Conservation (phyloP, 2,797 vertebrate species). For the Gephyroberyx darwinii region DNA sequence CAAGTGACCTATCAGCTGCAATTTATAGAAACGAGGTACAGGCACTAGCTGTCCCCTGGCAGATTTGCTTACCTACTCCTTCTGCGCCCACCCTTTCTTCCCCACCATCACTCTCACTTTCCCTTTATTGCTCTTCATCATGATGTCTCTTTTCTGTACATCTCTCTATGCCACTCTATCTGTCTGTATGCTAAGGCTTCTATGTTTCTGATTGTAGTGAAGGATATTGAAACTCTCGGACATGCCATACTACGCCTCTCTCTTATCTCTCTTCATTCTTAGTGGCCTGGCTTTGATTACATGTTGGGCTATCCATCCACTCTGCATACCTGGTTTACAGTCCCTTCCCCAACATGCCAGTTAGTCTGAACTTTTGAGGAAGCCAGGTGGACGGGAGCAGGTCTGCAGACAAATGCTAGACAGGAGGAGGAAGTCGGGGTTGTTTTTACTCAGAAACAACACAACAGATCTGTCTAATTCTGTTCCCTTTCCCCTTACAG, state of each 20-base stretch:
- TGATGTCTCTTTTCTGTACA: background rate
- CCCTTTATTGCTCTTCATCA: constrained; percentile 19
- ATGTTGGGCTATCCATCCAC: constrained; percentile 21
- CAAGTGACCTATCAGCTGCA: constrained; percentile 80
- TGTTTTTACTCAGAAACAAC: constrained; percentile 2
- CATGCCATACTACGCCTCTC: background rate
- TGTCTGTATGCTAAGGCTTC: constrained; percentile 20
- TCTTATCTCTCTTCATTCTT: background rate
- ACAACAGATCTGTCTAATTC: background rate
- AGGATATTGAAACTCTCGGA: background rate
- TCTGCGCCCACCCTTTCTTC: constrained; percentile 14
- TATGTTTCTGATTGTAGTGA: constrained; percentile 19
- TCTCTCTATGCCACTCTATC: background rate
- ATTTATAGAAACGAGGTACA: constrained; percentile 82
- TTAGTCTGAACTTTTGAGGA: background rate
- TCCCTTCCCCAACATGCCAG: constrained; percentile 49
- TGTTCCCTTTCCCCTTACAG: background rate
- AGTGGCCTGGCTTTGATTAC: constrained; percentile 11
- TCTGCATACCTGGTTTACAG: constrained; percentile 46
- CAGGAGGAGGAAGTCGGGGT: constrained; percentile 4
- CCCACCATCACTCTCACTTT: constrained; percentile 5
- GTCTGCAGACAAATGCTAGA: background rate
- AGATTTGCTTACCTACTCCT: constrained; percentile 71
- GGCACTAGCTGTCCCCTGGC: constrained; percentile 69
- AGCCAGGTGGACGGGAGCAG: constrained; percentile 6